phyloP scores from a whole-genome alignment of 2,113 vertebrate genomes.

The Etia nguti region DNA sequence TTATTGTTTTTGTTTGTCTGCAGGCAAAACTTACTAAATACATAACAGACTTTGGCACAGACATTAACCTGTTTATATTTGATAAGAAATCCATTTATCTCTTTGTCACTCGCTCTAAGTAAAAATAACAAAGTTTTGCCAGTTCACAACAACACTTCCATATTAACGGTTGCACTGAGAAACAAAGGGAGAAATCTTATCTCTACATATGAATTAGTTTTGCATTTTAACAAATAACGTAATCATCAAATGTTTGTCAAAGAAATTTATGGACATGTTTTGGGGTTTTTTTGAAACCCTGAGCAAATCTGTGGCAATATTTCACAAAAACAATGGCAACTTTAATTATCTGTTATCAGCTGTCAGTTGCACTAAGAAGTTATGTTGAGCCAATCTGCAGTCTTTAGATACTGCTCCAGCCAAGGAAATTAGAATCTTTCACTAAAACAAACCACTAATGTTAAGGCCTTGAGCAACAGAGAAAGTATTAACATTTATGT shows the following conservation, averaged over 20 bases:
- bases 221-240: not conserved
- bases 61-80: constrained; percentile 13
- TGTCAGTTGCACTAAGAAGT: constrained; percentile 23
- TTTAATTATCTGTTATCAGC: constrained; percentile 43
- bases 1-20: not conserved
- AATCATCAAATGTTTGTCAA: constrained; percentile 9
- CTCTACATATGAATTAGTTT: constrained; percentile 24
- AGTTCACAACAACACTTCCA: not conserved
- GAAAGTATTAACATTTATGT: not conserved
- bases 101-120: not conserved
- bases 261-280: constrained; percentile 1
- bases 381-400: not conserved
- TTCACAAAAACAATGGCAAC: constrained; percentile 24
- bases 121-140: not conserved
- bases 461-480: not conserved
- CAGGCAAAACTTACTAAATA: not conserved
- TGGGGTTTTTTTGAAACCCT: not conserved
- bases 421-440: not conserved
- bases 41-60: not conserved
- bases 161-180: not conserved
- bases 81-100: not conserved
- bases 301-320: not conserved
- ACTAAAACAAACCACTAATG: not conserved
- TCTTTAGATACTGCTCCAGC: not conserved
- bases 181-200: constrained; percentile 25